Base-by-base conservation (phyloP, 2,888 invertebrate species). In the Epinotia bilunana region DNA sequence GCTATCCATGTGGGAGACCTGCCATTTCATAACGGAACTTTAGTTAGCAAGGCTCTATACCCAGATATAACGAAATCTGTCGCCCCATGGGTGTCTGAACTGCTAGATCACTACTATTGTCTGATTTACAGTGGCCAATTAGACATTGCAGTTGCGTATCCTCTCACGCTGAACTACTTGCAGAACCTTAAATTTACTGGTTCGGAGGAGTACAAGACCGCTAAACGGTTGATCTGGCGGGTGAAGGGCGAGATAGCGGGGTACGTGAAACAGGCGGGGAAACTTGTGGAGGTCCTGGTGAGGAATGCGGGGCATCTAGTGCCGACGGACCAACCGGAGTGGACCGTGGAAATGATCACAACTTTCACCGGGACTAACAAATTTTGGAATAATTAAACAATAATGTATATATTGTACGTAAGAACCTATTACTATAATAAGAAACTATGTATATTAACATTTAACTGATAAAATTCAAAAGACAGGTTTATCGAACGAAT, bases 51-150 rank as follows among this genome's bases (percentile, higher is more conserved):
- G 4, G 90, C 95, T 82, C 86, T 97, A 60, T 91, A 94, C 74
- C 85, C 88, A 12, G 98, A 98, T 84, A 90, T 97, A 7, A 96
- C 97, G 95, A 95, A 96, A 81, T 95, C 96, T 0, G 95, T 96
- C 7, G 95, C 96, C 12, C 91, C 93, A 0, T 95, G 95, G 94
- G 88, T 97, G 43, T 90, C 94, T 0, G 95, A 95, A 78, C 85
- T 97, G 2, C 83, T 96, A 3, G 86, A 94, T 13, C 83, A 94
- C 78, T 96, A 95, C 82, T 86, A 90, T 84, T 95, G 97, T 39
- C 90, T 97, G 77, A 94, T 97, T 76, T 98, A 97, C 86, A 97
- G 95, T 83, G 98, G 98, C 0, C 97, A 98, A 84, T 85, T 98
- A 79, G 98, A 98, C 87, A 95, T 98, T 18, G 97, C 97, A 77